A percentile compares a stretch with the other conserved stretches of the same genome.
phyloP scores from a whole-genome alignment of 1,140 invertebrate species.

The Camponotus floridanus region DNA sequence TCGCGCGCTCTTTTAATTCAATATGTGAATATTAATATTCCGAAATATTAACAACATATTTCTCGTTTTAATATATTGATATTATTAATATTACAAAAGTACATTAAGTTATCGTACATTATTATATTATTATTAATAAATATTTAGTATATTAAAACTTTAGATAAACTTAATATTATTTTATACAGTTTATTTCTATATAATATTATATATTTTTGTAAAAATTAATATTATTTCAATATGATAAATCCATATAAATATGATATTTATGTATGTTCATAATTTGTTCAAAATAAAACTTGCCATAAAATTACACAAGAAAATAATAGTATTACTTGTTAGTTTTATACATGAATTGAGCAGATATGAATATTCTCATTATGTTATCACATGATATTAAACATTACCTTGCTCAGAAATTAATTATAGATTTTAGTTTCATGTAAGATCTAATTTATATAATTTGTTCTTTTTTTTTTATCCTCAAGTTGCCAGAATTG shows the following conservation, averaged over 20 bases:
- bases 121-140: too few species aligned
- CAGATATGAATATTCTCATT: not conserved
- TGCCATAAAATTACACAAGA: not conserved
- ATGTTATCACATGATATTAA: not conserved
- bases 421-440: not conserved
- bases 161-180: not conserved
- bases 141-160: not conserved
- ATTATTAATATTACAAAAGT: not conserved
- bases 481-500: not conserved
- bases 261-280: not conserved
- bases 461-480: not conserved
- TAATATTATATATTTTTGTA: slow-evolving; percentile 10
- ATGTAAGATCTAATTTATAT: not conserved
- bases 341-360: not conserved
- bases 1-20: not conserved
- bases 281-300: not conserved
- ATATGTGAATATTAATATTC: not conserved
- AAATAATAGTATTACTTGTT: not conserved
- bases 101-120: too few species aligned
- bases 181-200: not conserved
- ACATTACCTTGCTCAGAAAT: not conserved
- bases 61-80: not conserved
- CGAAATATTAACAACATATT: not conserved
- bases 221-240: slow-evolving; percentile 3
- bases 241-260: not conserved